These are phyloP conservation scores for Papilio polyxenes DNA, from an alignment of 1,140 invertebrate genomes.

Conservation along the genomic window DNA sequence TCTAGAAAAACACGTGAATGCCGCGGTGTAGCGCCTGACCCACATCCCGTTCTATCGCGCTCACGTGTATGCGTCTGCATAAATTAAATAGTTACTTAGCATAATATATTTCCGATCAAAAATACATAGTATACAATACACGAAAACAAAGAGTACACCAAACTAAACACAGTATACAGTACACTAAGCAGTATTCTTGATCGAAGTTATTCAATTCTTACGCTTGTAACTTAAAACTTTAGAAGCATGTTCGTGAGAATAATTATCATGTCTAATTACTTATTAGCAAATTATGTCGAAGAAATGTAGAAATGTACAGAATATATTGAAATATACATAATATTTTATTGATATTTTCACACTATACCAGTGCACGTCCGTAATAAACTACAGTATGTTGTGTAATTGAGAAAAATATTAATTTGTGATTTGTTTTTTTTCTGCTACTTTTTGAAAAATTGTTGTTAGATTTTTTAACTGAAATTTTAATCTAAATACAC, in stretches of 20 bases:
- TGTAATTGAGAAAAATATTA: neutral
- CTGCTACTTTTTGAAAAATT: too few species aligned
- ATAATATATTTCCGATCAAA: neutral
- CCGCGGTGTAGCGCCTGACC: slow-evolving; percentile 41
- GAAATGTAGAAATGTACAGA: neutral
- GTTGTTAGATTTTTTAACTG: too few species aligned
- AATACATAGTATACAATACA: neutral
- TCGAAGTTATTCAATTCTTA: neutral
- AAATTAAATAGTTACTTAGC: slow-evolving; percentile 4
- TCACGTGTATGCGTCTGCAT: slow-evolving; percentile 37
- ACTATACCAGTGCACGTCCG: neutral
- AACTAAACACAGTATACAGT: neutral
- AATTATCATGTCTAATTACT: neutral
- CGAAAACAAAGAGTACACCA: neutral
- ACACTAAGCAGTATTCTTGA: neutral
- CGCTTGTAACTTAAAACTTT: neutral
- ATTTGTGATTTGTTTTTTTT: neutral
- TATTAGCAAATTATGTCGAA: neutral
- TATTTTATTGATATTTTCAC: neutral
- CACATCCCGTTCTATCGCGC: slow-evolving; percentile 44
- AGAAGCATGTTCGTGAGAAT: neutral
- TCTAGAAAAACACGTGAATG: slow-evolving; percentile 46
- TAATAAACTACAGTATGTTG: slow-evolving; percentile 12
- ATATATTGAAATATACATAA: neutral
- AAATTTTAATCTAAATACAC: too few species aligned